Percentiles rank a stretch among this genome's conserved stretches.
These are phyloP conservation scores for Sphaeramia orbicularis DNA, from an alignment of 2,797 vertebrate genomes.

Conservation along the genomic window DNA sequence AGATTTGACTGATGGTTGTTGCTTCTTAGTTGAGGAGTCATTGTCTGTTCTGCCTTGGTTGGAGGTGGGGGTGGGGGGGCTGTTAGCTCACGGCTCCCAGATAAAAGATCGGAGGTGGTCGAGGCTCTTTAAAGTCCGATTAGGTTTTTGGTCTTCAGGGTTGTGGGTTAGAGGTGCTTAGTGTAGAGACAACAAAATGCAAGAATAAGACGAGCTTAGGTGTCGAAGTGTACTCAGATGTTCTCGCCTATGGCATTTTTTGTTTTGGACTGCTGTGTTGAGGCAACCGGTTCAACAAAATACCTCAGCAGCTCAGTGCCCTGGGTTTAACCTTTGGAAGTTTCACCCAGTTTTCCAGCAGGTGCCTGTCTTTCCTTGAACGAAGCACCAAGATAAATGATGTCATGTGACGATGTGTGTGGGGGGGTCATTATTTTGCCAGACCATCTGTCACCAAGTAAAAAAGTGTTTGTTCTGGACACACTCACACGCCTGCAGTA, in stretches of 20 bases:
- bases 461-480: not conserved
- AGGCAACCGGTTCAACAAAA: slow-evolving; percentile 37
- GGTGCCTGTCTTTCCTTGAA: slow-evolving; percentile 9
- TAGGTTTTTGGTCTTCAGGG: too few relatives aligned
- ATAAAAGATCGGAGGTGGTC: slow-evolving; percentile 42
- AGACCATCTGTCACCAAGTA: slow-evolving; percentile 55
- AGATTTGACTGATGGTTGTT: slow-evolving; percentile 58
- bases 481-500: not conserved
- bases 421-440: slow-evolving; percentile 25
- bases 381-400: slow-evolving; percentile 47
- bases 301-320: slow-evolving; percentile 28
- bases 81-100: slow-evolving; percentile 22
- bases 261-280: not conserved
- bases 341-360: slow-evolving; percentile 24
- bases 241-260: not conserved
- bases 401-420: slow-evolving; percentile 33
- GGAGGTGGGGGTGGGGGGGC: not conserved
- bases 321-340: slow-evolving; percentile 33
- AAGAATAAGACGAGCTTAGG: not conserved
- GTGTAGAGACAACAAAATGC: too few relatives aligned
- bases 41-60: slow-evolving; percentile 26
- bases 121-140: too few relatives aligned
- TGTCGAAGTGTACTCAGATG: slow-evolving; percentile 12
- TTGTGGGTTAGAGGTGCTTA: not conserved
- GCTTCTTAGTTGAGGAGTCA: slow-evolving; percentile 22